A percentile compares a stretch with the other conserved stretches of the same genome.
These are phyloP conservation scores for Rhinoderma darwinii DNA, from an alignment of 2,113 vertebrate genomes.

Conservation along the genomic window DNA sequence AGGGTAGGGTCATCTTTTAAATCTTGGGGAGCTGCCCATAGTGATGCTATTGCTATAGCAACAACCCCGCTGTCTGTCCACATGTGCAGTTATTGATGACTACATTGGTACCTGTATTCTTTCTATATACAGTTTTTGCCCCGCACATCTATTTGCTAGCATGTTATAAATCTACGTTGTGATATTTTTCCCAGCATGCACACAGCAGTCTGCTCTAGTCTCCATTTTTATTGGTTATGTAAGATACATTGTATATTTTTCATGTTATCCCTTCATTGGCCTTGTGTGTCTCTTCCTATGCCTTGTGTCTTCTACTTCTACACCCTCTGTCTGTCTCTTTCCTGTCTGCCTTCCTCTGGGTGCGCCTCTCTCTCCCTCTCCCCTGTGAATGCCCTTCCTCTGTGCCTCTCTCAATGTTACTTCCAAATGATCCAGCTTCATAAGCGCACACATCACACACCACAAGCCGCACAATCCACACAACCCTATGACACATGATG, in stretches of 20 bases:
- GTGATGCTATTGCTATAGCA: not conserved
- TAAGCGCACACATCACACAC: constrained; percentile 24
- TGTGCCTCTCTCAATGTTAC: constrained; percentile 55
- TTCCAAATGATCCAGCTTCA: constrained; percentile 11
- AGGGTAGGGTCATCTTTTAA: not conserved
- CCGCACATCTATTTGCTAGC: not conserved
- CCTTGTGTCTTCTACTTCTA: constrained; percentile 8
- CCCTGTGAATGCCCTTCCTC: constrained; percentile 56
- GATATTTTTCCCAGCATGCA: not conserved
- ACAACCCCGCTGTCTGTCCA: not conserved
- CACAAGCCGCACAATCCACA: constrained; percentile 3
- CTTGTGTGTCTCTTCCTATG: not conserved
- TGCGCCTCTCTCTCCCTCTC: constrained; percentile 45
- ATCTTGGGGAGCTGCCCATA: not conserved
- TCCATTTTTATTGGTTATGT: not conserved
- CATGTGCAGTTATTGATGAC: not conserved
- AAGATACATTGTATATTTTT: not conserved
- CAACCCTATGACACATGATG: not conserved
- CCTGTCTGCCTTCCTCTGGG: constrained; percentile 50
- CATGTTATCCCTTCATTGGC: not conserved
- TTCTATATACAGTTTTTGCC: not conserved
- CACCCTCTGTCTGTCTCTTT: constrained; percentile 26
- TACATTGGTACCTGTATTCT: not conserved
- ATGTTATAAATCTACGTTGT: constrained; percentile 6
- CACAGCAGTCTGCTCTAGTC: not conserved